phyloP scores from a whole-genome alignment of 1,140 invertebrate species.

The Scaptomyza pallida region DNA sequence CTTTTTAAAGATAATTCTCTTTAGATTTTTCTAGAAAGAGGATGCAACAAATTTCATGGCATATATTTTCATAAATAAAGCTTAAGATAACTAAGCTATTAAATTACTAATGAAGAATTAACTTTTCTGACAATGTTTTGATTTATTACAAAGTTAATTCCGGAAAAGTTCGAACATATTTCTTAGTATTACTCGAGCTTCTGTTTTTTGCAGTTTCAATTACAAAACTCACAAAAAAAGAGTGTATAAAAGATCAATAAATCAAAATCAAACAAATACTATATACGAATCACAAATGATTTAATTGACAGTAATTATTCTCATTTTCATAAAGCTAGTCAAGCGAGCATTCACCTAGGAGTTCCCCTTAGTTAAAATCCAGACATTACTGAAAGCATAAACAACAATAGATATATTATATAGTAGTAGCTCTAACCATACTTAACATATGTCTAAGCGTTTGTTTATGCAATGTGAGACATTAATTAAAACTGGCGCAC shows the following conservation, averaged over 20 bases:
- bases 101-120: no score
- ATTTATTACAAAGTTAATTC: background rate
- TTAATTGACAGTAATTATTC: conserved; percentile 1
- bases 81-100: no score
- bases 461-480: conserved; percentile 47
- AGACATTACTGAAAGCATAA: conserved; percentile 7
- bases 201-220: background rate
- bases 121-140: background rate
- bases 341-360: background rate
- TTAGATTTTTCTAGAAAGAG: no score
- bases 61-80: no score
- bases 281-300: background rate
- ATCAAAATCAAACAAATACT: no score
- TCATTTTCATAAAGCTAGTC: background rate
- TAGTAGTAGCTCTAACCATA: conserved; percentile 24
- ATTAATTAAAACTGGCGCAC: conserved; percentile 43
- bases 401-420: background rate
- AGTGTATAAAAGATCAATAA: background rate
- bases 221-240: background rate
- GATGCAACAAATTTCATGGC: no score
- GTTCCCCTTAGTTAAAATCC: conserved; percentile 2
- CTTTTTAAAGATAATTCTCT: no score
- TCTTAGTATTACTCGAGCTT: background rate
- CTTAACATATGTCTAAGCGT: conserved; percentile 18
- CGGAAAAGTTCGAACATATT: background rate